These are phyloP conservation scores for Motacilla tschutschensis DNA, from an alignment of 2,113 vertebrate genomes.

Conservation along the genomic window DNA sequence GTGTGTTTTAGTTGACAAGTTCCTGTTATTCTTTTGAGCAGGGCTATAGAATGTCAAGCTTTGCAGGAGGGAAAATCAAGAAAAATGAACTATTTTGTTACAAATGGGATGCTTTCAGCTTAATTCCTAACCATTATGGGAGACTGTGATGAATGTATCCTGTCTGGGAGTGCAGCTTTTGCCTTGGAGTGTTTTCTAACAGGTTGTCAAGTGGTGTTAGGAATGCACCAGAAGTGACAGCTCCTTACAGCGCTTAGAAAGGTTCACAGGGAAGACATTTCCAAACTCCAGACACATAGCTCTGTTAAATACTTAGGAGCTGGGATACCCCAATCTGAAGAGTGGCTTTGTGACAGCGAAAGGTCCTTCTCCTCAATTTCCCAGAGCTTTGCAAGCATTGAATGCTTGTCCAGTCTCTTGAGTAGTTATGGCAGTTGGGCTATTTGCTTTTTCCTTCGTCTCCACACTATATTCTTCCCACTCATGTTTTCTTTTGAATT, in stretches of 20 bases:
- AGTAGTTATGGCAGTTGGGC: background rate
- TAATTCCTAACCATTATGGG: background rate
- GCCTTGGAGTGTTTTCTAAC: background rate
- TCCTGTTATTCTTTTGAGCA: background rate
- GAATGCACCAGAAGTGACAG: background rate
- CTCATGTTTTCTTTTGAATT: background rate
- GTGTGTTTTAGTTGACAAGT: background rate
- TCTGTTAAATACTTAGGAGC: background rate
- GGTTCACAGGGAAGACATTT: background rate
- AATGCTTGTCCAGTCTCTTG: background rate
- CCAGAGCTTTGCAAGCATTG: background rate
- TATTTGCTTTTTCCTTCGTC: fast-evolving
- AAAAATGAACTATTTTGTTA: background rate
- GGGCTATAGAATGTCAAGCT: background rate
- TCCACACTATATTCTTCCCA: fast-evolving
- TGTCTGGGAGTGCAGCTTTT: background rate
- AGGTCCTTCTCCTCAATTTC: background rate
- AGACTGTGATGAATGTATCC: background rate
- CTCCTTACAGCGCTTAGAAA: background rate
- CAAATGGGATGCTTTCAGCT: background rate
- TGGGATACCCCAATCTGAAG: background rate
- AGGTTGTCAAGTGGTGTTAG: conserved; percentile 10
- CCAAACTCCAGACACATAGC: background rate
- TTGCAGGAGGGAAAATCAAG: background rate
- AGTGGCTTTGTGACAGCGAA: background rate